Percentiles rank a stretch among this genome's conserved stretches.
phyloP scores from a whole-genome alignment of 2,797 vertebrate genomes.

The Premnoplex brunnescens region DNA sequence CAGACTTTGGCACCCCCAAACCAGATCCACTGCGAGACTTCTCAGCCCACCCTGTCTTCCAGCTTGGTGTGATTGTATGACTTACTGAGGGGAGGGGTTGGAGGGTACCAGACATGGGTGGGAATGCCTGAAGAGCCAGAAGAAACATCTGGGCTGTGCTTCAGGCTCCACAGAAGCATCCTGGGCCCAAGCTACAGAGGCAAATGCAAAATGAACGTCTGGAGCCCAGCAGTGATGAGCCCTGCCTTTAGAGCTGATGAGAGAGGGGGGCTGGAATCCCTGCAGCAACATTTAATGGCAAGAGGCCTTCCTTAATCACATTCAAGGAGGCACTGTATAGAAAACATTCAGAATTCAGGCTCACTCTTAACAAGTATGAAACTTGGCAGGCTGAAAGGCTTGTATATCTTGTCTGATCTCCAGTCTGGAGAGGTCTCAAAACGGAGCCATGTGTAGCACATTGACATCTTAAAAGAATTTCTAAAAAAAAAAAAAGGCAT shows the following conservation, averaged over 20 bases:
- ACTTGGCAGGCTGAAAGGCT: conserved; percentile 40
- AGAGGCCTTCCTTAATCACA: background rate
- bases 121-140: background rate
- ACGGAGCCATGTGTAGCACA: background rate
- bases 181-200: background rate
- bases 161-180: background rate
- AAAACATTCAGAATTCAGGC: background rate
- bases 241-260: background rate
- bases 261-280: background rate
- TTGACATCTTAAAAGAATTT: conserved; percentile 28
- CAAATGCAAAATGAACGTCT: accelerated
- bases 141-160: background rate
- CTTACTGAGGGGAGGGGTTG: background rate
- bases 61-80: background rate
- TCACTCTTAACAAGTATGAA: conserved; percentile 18
- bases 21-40: background rate
- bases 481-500: background rate
- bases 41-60: background rate
- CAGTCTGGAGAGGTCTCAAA: conserved; percentile 55
- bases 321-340: background rate
- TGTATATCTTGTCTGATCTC: conserved; percentile 48
- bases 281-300: background rate
- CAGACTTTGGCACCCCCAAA: too few relatives aligned
- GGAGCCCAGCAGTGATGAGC: background rate
- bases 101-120: too few relatives aligned